phyloP scores from a whole-genome alignment of 2,888 invertebrate species.

The Caradrina kadenii region DNA sequence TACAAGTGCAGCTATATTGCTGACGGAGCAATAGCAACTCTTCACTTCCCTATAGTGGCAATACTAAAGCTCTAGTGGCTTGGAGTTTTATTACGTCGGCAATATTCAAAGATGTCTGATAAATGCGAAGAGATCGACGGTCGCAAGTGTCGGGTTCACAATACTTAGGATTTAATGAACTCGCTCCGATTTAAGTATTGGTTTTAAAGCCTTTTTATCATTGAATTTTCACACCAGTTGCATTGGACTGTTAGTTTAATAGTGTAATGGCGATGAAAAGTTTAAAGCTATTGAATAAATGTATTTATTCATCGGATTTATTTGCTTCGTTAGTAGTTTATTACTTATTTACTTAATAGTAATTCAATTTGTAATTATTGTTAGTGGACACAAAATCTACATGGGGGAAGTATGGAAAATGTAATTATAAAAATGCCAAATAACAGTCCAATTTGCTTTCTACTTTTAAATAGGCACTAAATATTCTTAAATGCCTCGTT shows the following conservation, averaged over 20 bases:
- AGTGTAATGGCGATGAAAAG: background rate
- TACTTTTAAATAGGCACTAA: too few species aligned
- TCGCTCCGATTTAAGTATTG: constrained; percentile 25
- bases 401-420: too few species aligned
- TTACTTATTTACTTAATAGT: too few species aligned
- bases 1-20: background rate
- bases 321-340: too few species aligned
- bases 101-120: constrained; percentile 38
- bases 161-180: constrained; percentile 33
- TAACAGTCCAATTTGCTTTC: too few species aligned
- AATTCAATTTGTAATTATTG: too few species aligned
- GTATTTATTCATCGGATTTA: background rate
- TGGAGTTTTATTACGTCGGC: constrained; percentile 30
- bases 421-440: too few species aligned
- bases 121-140: constrained; percentile 34
- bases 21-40: constrained; percentile 4
- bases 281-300: background rate
- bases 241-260: constrained; percentile 2
- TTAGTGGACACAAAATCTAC: too few species aligned
- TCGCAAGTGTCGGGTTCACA: constrained; percentile 24
- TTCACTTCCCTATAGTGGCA: constrained; percentile 14
- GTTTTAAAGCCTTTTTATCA: constrained; percentile 21
- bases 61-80: constrained; percentile 14
- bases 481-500: too few species aligned
- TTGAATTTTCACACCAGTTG: constrained; percentile 29